Base-by-base conservation (phyloP, 1,140 invertebrate species). In the Mesaphorura yosii region DNA sequence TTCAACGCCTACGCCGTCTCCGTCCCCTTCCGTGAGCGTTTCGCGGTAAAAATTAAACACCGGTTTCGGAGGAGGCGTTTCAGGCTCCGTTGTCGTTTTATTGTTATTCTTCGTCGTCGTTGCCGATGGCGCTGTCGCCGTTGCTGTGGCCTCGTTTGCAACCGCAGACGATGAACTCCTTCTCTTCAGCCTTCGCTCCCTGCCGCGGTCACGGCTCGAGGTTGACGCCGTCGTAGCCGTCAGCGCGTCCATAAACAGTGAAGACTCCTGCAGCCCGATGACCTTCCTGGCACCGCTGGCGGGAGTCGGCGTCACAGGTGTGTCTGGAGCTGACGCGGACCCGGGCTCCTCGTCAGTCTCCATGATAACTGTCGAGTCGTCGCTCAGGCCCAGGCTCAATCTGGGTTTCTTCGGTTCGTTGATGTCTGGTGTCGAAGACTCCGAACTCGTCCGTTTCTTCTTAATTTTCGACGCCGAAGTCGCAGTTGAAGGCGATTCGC, bases 241-340 rank as follows among this genome's bases (percentile, higher is more conserved):
- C n/a, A 94, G 67, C 2, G 86, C 87, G 70, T 92, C 87, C 79
- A 90, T 91, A 66, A 94, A 93, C 68, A 88, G 80, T 66, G 85
- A 86, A 66, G 86, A 90, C 66, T 94, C 89, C 68, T 88, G 81
- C 52, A 84, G 70, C 70, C 79, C 75, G 37, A 48, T 31, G 29
- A 48, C 46, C 27, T 48, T 48, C 28, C n/a, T 34, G n/a, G 10
- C 31, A 10, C n/a, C n/a, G 31, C n/a, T n/a, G 31, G 10, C n/a
- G n/a, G n/a, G n/a, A n/a, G n/a, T n/a, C n/a, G n/a, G n/a, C n/a
- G n/a, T n/a, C n/a, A 37, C 34, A 12, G 12, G 12, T 37, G 12
- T 37, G 34, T n/a, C 26, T 67, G 70, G 26, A 71, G n/a, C n/a
- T n/a, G n/a, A n/a, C n/a, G n/a, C n/a, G n/a, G n/a, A n/a, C n/a